Base-by-base conservation (phyloP, 2,888 invertebrate species). In the Clitarchus hookeri region DNA sequence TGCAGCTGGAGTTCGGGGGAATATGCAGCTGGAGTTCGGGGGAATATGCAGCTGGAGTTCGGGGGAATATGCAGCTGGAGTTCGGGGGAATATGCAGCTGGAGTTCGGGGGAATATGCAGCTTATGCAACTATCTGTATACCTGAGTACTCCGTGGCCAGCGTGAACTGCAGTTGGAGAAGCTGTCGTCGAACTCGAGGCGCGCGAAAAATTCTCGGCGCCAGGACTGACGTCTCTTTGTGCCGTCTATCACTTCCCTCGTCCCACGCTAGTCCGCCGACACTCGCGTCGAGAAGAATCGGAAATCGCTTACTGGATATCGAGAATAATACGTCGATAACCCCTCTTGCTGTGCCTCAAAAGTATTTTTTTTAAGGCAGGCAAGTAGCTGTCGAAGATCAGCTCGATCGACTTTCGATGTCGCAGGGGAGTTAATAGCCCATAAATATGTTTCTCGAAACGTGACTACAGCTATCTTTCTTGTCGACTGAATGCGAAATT, bases 241-340 rank as follows among this genome's bases (percentile, higher is more conserved):
- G 65, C 12, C 65, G 65, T 65, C 65, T 0, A 6, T 65, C 65
- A 65, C 19, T 6, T 16, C 65, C 65, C n/a, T 16, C 65, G 23
- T 23, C 65, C 19, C n/a, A 6, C 65, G 16, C 65, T 0, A 65
- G 23, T 23, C 65, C 8, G n/a, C 65, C 19, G 19, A 65, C 65
- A 4, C 65, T 65, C 65, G n/a, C 23, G 65, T 65, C 65, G 65
- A 65, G 65, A 65, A 65, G n/a, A 65, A 65, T 65, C 65, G 65
- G 65, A 65, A 65, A 65, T 65, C 65, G n/a, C 65, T 65, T 65
- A 65, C n/a, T 65, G 65, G 65, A n/a, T 65, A 65, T 65, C 65
- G 65, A 65, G n/a, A 65, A 65, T 65, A 65, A 65, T 65, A 65
- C 65, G 65, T 65, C 65, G 65, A 65, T 65, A 65, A n/a, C 65